phyloP scores from a whole-genome alignment of 2,797 vertebrate species.

The Acropternis orthonyx region DNA sequence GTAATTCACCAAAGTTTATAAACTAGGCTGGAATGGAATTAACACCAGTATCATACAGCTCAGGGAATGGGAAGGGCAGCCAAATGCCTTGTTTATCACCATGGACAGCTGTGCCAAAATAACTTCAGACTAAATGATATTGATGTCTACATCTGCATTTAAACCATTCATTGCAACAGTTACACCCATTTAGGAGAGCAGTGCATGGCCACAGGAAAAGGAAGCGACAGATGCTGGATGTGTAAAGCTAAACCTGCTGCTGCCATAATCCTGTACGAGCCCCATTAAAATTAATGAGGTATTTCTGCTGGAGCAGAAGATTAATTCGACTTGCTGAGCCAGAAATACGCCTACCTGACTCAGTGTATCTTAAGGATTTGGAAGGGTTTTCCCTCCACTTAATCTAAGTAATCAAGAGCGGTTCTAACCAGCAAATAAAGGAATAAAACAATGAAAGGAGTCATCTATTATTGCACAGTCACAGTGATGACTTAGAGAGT shows the following conservation, averaged over 20 bases:
- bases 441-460: background rate
- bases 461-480: background rate
- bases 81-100: conserved; percentile 28
- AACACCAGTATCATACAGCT: background rate
- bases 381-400: background rate
- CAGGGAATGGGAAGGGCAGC: background rate
- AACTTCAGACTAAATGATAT: background rate
- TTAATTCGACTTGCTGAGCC: conserved; percentile 1
- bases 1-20: background rate
- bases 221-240: background rate
- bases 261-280: background rate
- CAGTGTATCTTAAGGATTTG: background rate
- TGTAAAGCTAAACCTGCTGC: conserved; percentile 9
- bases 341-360: background rate
- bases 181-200: background rate
- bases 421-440: conserved; percentile 2
- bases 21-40: background rate
- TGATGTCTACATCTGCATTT: background rate
- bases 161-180: background rate
- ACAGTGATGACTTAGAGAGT: background rate
- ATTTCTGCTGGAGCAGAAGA: conserved; percentile 34
- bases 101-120: background rate
- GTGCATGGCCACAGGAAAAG: background rate
- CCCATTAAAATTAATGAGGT: conserved; percentile 49
- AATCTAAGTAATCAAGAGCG: background rate